Conservation (phyloP, 1,140 invertebrate genomes). For the Heliconius himera region DNA sequence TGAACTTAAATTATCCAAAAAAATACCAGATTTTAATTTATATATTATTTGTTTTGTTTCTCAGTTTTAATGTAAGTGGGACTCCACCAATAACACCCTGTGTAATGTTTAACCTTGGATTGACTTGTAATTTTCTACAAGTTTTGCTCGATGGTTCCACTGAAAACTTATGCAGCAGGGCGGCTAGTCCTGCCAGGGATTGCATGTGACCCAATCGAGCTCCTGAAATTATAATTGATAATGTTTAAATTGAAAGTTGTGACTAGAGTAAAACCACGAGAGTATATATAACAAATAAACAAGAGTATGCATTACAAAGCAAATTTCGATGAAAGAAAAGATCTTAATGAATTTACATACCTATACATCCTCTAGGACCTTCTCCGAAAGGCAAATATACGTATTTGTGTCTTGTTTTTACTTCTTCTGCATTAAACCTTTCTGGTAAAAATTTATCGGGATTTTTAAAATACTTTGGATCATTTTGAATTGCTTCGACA, state of each 20-base stretch:
- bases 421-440: slow-evolving; percentile 21
- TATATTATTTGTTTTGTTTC: slow-evolving; percentile 32
- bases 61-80: slow-evolving; percentile 45
- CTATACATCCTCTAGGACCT: slow-evolving; percentile 45
- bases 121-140: slow-evolving; percentile 36
- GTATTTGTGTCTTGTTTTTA: slow-evolving; percentile 6
- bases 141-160: slow-evolving; percentile 51
- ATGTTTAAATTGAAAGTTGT: too few species aligned
- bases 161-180: slow-evolving; percentile 56
- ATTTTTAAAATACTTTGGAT: slow-evolving; percentile 38
- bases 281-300: too few species aligned
- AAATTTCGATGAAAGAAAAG: too few species aligned
- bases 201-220: slow-evolving; percentile 60
- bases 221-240: slow-evolving; percentile 44
- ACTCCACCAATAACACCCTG: slow-evolving; percentile 52
- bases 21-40: too few species aligned
- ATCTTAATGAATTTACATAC: slow-evolving; percentile 23
- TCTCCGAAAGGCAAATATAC: slow-evolving; percentile 42
- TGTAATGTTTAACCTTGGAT: slow-evolving; percentile 48
- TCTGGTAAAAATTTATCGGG: slow-evolving; percentile 37
- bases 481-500: slow-evolving; percentile 31
- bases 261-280: too few species aligned
- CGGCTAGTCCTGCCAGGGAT: slow-evolving; percentile 59
- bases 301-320: too few species aligned
- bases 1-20: too few species aligned